These are phyloP conservation scores for Proteles cristata DNA, from an alignment of 2,113 vertebrate species.

Conservation along the genomic window DNA sequence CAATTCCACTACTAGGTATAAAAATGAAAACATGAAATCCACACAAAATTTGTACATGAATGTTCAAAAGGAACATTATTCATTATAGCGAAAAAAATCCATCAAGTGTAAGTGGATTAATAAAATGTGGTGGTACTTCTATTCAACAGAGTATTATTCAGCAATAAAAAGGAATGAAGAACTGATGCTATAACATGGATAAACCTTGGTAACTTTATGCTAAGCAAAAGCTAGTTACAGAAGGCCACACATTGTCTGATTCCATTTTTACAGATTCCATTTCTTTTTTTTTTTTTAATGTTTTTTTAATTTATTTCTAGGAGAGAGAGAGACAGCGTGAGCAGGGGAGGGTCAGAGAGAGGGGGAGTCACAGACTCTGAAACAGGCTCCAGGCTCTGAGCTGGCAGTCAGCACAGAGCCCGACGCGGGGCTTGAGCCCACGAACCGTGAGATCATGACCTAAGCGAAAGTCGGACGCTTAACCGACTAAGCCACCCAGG, in stretches of 20 bases:
- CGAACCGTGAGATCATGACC: too few relatives aligned
- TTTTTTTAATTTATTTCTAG: too few relatives aligned
- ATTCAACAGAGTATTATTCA: not conserved
- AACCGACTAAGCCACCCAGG: too few relatives aligned
- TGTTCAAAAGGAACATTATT: not conserved
- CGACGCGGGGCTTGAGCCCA: too few relatives aligned
- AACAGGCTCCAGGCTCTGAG: too few relatives aligned
- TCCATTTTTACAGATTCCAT: not conserved
- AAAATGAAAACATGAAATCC: constrained; percentile 15
- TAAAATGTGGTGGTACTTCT: not conserved
- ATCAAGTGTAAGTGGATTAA: not conserved
- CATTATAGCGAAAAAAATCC: not conserved
- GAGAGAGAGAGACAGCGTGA: too few relatives aligned
- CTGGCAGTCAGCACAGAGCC: too few relatives aligned
- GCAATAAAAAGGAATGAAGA: constrained; percentile 32
- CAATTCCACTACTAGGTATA: constrained; percentile 14
- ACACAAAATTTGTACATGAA: not conserved
- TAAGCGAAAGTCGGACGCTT: too few relatives aligned
- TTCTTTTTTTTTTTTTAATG: not conserved
- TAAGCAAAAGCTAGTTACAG: constrained; percentile 18
- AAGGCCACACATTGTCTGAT: not conserved
- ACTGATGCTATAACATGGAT: not conserved
- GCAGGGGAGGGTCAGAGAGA: too few relatives aligned
- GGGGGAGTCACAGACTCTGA: too few relatives aligned
- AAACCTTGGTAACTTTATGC: constrained; percentile 12